Evolutionary conservation across 2,888 invertebrate species (phyloP).

Genomic region (Nomada flava): DNA sequence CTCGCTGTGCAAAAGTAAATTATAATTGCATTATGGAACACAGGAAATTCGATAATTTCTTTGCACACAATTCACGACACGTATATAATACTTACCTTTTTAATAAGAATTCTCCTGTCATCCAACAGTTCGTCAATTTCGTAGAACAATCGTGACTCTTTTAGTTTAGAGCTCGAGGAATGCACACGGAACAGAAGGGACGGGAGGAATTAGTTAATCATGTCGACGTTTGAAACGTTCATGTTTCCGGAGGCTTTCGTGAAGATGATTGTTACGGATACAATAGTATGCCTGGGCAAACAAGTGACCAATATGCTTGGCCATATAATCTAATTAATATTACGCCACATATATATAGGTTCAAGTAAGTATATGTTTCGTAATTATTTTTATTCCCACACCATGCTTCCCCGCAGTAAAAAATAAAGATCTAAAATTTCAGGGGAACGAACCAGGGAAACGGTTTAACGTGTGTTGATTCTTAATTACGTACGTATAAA

Average conservation of each 20-base stretch:
- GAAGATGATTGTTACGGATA: slow-evolving; percentile 1
- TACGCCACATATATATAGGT: background rate
- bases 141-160: background rate
- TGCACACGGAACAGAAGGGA: background rate
- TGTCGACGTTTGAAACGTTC: background rate
- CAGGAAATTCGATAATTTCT: background rate
- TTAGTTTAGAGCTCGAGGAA: background rate
- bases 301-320: background rate
- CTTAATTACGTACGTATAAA: background rate
- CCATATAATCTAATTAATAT: background rate
- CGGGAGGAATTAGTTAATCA: slow-evolving; percentile 18
- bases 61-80: background rate
- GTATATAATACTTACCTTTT: too few relatives aligned
- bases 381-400: background rate
- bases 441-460: background rate
- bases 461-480: background rate
- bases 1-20: too few relatives aligned
- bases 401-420: background rate
- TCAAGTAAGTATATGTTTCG: too few relatives aligned
- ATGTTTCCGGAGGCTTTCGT: background rate
- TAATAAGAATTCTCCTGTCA: too few relatives aligned
- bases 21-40: background rate
- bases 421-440: too few relatives aligned
- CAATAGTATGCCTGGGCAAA: background rate
- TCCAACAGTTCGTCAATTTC: slow-evolving; percentile 1